A percentile compares a stretch with the other conserved stretches of the same genome.
These are phyloP conservation scores for Craterocephalus amniculus DNA, from an alignment of 2,797 vertebrate species.

Conservation along the genomic window DNA sequence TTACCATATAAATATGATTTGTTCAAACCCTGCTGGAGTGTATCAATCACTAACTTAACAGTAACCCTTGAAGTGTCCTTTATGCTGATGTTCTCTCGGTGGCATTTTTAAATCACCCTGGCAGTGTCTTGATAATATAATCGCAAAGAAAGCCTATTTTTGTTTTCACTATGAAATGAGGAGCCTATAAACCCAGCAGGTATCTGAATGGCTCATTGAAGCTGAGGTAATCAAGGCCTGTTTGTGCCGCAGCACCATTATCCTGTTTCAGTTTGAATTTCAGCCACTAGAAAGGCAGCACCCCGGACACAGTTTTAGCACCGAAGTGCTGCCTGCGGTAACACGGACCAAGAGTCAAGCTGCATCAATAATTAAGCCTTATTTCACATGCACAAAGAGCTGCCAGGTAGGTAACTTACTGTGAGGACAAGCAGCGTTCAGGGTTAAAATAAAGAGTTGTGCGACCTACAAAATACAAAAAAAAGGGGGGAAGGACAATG, in stretches of 20 bases:
- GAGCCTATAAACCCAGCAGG: neutral
- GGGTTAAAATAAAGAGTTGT: slow-evolving; percentile 33
- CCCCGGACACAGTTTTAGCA: slow-evolving; percentile 9
- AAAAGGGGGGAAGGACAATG: slow-evolving; percentile 66
- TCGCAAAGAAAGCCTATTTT: neutral
- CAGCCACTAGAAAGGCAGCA: neutral
- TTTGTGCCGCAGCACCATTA: slow-evolving; percentile 17
- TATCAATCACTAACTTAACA: neutral
- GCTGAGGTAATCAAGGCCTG: slow-evolving; percentile 31
- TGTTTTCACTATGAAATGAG: neutral
- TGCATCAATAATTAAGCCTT: slow-evolving; percentile 37
- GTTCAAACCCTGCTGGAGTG: neutral
- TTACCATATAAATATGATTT: neutral
- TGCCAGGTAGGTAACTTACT: slow-evolving; percentile 36
- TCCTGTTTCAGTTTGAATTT: slow-evolving; percentile 33
- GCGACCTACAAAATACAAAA: slow-evolving; percentile 24
- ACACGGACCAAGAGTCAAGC: slow-evolving; percentile 9
- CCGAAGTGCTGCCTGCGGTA: neutral
- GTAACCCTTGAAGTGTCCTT: neutral
- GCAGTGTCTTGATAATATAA: neutral
- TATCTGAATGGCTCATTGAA: slow-evolving; percentile 1
- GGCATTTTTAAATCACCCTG: neutral
- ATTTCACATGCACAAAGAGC: slow-evolving; percentile 40
- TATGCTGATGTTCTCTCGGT: neutral
- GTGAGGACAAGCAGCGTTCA: slow-evolving; percentile 5